phyloP scores from a whole-genome alignment of 2,888 invertebrate species.

The Creontiades dilutus region DNA sequence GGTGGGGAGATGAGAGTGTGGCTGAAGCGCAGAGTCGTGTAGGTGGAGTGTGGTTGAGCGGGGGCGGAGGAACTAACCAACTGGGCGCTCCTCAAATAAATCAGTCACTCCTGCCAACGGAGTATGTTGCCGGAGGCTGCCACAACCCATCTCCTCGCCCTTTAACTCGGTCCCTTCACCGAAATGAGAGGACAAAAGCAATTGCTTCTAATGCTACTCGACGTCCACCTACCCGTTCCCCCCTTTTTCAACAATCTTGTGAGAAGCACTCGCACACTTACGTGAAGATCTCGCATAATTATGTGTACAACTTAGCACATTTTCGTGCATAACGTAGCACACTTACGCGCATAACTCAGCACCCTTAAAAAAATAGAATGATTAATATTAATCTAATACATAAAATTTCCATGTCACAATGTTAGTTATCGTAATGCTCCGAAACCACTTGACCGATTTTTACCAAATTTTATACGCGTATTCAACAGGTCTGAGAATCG shows the following conservation, averaged over 20 bases:
- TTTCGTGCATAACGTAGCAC: too few relatives aligned
- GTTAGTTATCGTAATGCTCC: too few relatives aligned
- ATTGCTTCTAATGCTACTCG: slow-evolving; percentile 56
- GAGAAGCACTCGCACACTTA: neutral
- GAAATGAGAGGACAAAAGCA: slow-evolving; percentile 45
- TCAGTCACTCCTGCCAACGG: slow-evolving; percentile 59
- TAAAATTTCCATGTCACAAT: too few relatives aligned
- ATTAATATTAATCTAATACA: too few relatives aligned
- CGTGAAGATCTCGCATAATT: neutral
- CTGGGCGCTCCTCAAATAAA: slow-evolving; percentile 49
- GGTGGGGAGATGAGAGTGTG: too few relatives aligned
- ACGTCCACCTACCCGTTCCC: neutral
- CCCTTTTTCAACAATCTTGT: neutral
- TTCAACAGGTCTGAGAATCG: too few relatives aligned
- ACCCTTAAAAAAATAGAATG: too few relatives aligned
- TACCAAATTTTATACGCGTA: too few relatives aligned
- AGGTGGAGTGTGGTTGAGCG: neutral
- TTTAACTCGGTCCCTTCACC: neutral
- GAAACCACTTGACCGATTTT: too few relatives aligned
- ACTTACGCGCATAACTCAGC: too few relatives aligned
- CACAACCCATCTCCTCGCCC: neutral
- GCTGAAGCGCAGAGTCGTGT: too few relatives aligned
- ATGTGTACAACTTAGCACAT: neutral
- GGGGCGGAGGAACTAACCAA: slow-evolving; percentile 15
- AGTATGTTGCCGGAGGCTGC: slow-evolving; percentile 10